Conservation (phyloP, 2,888 invertebrate genomes). For the Papilio protenor region DNA sequence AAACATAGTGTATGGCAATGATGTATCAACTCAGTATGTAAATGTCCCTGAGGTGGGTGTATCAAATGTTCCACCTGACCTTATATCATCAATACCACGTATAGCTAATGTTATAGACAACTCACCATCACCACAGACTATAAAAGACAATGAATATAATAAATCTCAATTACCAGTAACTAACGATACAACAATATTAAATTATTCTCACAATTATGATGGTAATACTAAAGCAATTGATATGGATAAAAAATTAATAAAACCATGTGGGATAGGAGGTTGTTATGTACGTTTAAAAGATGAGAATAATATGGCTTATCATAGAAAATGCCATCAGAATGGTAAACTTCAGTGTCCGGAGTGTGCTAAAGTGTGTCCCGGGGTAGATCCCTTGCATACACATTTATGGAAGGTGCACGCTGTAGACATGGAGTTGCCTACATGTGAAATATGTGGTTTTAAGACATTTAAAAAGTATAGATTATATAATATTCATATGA, state of each 20-base stretch:
- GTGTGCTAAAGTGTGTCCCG: slow-evolving; percentile 83
- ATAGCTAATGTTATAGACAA: slow-evolving; percentile 52
- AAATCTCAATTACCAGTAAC: slow-evolving; percentile 54
- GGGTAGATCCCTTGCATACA: slow-evolving; percentile 88
- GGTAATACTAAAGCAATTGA: slow-evolving; percentile 49
- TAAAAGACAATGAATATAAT: slow-evolving; percentile 49
- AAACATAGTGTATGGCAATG: slow-evolving; percentile 78
- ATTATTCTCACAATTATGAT: slow-evolving; percentile 47
- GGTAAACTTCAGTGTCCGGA: slow-evolving; percentile 85
- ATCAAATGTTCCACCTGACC: slow-evolving; percentile 72
- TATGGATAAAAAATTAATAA: slow-evolving; percentile 55
- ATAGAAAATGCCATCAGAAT: slow-evolving; percentile 86
- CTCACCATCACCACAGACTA: slow-evolving; percentile 52
- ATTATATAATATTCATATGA: slow-evolving; percentile 89
- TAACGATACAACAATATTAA: slow-evolving; percentile 50
- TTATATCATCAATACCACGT: slow-evolving; percentile 74
- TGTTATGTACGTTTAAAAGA: slow-evolving; percentile 85
- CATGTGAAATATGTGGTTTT: slow-evolving; percentile 90
- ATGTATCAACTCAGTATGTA: slow-evolving; percentile 70
- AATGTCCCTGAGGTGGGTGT: slow-evolving; percentile 63
- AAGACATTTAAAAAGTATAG: slow-evolving; percentile 89
- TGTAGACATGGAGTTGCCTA: slow-evolving; percentile 91
- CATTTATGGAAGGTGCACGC: slow-evolving; percentile 92
- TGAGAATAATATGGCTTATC: slow-evolving; percentile 85
- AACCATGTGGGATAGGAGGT: slow-evolving; percentile 80